phyloP scores from a whole-genome alignment of 2,888 invertebrate genomes.

The Drosophila setosimentum region DNA sequence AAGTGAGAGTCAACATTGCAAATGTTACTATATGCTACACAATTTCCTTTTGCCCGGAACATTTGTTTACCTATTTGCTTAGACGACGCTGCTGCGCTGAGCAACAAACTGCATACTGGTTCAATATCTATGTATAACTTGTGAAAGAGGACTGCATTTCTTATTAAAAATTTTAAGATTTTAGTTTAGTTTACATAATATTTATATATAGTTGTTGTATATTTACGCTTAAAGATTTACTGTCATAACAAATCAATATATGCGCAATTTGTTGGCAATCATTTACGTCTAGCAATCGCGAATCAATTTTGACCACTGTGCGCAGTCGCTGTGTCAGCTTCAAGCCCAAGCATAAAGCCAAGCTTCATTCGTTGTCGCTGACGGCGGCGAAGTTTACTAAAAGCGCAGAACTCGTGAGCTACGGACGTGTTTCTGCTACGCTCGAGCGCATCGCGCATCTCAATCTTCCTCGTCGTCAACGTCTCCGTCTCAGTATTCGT shows the following conservation, averaged over 20 bases:
- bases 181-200: too few relatives aligned
- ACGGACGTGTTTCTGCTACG: conserved; percentile 80
- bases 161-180: not conserved
- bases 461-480: conserved; percentile 30
- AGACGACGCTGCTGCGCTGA: conserved; percentile 13
- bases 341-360: conserved; percentile 47
- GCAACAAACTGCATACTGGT: conserved; percentile 26
- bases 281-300: not conserved
- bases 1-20: conserved; percentile 32
- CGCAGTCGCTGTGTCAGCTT: conserved; percentile 26
- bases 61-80: conserved; percentile 20
- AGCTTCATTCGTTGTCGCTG: conserved; percentile 63
- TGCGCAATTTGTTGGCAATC: not conserved
- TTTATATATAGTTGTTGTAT: too few relatives aligned
- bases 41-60: conserved; percentile 17
- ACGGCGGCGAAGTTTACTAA: conserved; percentile 79
- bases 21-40: conserved; percentile 12
- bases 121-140: not conserved
- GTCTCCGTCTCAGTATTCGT: conserved; percentile 29
- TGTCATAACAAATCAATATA: not conserved
- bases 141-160: not conserved
- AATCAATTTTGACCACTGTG: conserved; percentile 35
- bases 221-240: not conserved
- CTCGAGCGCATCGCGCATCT: conserved; percentile 67
- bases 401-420: conserved; percentile 82